A percentile compares a stretch with the other conserved stretches of the same genome.
Conservation (phyloP, 2,113 vertebrate species). For the Nesogale talazaci region DNA sequence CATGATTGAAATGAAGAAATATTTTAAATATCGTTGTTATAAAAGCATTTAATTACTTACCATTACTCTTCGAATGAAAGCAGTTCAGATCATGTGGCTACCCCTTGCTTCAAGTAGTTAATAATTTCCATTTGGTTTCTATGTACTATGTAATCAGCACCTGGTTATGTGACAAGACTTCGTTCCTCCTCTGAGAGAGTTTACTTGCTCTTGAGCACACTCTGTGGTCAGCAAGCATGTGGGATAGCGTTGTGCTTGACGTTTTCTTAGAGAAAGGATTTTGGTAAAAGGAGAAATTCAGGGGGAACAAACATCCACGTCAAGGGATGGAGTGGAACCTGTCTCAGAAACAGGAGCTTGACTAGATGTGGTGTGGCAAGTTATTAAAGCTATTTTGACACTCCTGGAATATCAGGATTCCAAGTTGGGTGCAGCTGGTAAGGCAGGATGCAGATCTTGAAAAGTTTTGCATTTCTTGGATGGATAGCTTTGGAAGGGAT, state of each 20-base stretch:
- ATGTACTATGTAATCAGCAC: background rate
- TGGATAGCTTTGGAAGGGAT: constrained; percentile 16
- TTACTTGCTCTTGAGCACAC: constrained; percentile 15
- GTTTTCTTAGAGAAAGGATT: background rate
- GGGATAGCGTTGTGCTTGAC: background rate
- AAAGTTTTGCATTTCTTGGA: background rate
- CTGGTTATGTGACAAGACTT: constrained; percentile 30
- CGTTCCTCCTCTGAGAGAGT: background rate
- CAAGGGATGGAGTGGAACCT: background rate
- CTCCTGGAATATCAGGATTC: constrained; percentile 48
- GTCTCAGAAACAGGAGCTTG: constrained; percentile 21
- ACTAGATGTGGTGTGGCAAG: background rate
- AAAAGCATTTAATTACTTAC: constrained; percentile 27
- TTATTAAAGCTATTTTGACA: background rate
- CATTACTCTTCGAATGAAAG: background rate
- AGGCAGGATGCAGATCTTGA: background rate
- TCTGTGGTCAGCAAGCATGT: background rate
- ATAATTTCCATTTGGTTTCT: background rate
- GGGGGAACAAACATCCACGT: background rate
- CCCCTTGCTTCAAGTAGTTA: background rate
- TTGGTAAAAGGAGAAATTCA: constrained; percentile 38
- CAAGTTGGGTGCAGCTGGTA: constrained; percentile 37
- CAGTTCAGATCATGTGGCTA: too few species aligned
- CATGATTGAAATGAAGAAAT: constrained; percentile 21
- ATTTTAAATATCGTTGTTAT: background rate